These are phyloP conservation scores for Uropetala carovei DNA, from an alignment of 2,888 invertebrate genomes.

Conservation along the genomic window DNA sequence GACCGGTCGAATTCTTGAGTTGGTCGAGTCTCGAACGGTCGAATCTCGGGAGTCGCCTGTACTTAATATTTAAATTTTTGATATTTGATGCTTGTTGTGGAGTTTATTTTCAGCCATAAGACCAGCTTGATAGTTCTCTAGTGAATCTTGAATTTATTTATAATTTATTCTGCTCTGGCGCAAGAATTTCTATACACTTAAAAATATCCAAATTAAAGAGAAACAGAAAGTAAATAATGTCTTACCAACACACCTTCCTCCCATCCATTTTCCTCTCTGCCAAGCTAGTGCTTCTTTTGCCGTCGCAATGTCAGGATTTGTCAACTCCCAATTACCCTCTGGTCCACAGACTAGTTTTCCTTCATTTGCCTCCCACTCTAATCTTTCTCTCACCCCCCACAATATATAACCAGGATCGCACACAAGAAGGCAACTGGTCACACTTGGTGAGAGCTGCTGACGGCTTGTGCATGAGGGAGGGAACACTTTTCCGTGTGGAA, in stretches of 20 bases:
- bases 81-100: no score
- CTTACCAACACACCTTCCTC: conserved; percentile 80
- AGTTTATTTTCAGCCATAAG: no score
- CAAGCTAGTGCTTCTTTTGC: conserved; percentile 70
- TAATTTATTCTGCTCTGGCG: no score
- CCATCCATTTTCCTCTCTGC: conserved; percentile 82
- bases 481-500: conserved; percentile 77
- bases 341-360: conserved; percentile 54
- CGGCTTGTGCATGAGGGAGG: conserved; percentile 77
- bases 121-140: no score
- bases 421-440: conserved; percentile 78
- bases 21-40: no score
- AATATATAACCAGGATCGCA: conserved; percentile 80
- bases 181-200: no score
- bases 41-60: no score
- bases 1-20: no score
- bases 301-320: conserved; percentile 33
- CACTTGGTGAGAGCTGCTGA: conserved; percentile 73
- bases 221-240: conserved; percentile 65
- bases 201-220: conserved; percentile 29
- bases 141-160: no score
- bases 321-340: conserved; percentile 53
- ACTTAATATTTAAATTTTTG: no score
- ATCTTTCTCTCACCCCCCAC: conserved; percentile 74
- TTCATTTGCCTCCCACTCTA: conserved; percentile 53